Base-by-base conservation (phyloP, 2,888 invertebrate genomes). In the Gymnocheta viridis region DNA sequence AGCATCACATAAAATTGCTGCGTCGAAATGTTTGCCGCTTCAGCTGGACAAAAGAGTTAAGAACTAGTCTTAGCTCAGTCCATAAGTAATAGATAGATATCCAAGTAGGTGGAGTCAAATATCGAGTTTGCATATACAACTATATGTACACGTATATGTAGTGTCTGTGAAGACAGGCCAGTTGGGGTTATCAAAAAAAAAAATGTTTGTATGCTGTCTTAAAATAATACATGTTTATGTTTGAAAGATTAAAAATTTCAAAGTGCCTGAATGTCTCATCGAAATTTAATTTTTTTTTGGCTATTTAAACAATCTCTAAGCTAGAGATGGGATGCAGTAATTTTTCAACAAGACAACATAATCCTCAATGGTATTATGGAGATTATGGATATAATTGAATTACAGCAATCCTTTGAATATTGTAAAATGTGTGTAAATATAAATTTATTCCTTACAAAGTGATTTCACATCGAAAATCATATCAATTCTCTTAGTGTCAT, bases 161-260 rank as follows among this genome's bases (percentile, higher is more conserved):
- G 24, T 7, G 0, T 10, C 14, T 12, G 10, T 29, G 27, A 19
- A 5, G 9, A 10, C 12, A 17, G 51, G 27, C 47, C 44, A 56
- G 17, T n/a, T 35, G 41, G 54, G 64, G 79, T 64, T 78, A 70
- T 78, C 67, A 41, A 1, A 47, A n/a, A n/a, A n/a, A n/a, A n/a
- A n/a, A 35, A 58, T 14, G 35, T 12, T 47, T 41, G n/a, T 69
- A 7, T 19, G 9, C 14, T 19, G 7, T 17, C 14, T 19, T 6
- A n/a, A 41, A 62, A 12, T 44, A 12, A 19, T 5, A 66, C 12
- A n/a, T n/a, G n/a, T n/a, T 19, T 47, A 2, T 17, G 12, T 4
- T 14, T 35, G 27, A 4, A 10, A 17, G 9, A 9, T 19, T 12
- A 32, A 19, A 56, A 44, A n/a, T 22, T n/a, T 44, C 27, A 51